Evolutionary conservation across 1,140 invertebrate species (phyloP).

Genomic region (Plutomurus gul): DNA sequence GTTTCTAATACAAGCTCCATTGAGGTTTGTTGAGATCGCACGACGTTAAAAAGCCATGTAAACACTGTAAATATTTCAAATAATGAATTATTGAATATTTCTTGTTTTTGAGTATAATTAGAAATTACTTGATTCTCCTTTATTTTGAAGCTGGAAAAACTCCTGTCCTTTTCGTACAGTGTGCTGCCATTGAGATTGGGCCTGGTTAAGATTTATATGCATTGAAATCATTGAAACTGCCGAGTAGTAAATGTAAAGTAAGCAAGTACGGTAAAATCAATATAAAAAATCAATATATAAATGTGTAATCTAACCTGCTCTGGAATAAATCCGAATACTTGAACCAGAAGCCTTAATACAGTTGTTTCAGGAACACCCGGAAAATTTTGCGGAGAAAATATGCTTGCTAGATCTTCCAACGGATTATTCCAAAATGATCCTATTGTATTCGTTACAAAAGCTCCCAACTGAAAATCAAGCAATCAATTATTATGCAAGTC

Average conservation of each 20-base stretch:
- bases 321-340: conserved; percentile 51
- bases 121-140: conserved; percentile 50
- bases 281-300: neutral
- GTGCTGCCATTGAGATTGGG: conserved; percentile 49
- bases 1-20: conserved; percentile 43
- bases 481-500: no score
- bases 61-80: conserved; percentile 44
- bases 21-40: conserved; percentile 38
- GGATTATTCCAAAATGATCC: conserved; percentile 48
- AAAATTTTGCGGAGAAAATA: conserved; percentile 53
- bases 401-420: conserved; percentile 45
- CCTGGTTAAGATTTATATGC: neutral
- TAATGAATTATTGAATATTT: neutral
- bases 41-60: conserved; percentile 49
- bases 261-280: neutral
- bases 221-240: neutral
- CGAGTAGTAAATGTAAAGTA: neutral
- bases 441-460: conserved; percentile 51
- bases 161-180: conserved; percentile 39
- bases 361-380: conserved; percentile 46
- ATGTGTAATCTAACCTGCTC: conserved; percentile 35
- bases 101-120: neutral
- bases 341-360: conserved; percentile 46
- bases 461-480: conserved; percentile 39
- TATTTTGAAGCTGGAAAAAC: conserved; percentile 44